Evolutionary conservation across 2,113 vertebrate genomes (phyloP), one percentile per base, ranked within the genome.

Genomic region (Ia io): DNA sequence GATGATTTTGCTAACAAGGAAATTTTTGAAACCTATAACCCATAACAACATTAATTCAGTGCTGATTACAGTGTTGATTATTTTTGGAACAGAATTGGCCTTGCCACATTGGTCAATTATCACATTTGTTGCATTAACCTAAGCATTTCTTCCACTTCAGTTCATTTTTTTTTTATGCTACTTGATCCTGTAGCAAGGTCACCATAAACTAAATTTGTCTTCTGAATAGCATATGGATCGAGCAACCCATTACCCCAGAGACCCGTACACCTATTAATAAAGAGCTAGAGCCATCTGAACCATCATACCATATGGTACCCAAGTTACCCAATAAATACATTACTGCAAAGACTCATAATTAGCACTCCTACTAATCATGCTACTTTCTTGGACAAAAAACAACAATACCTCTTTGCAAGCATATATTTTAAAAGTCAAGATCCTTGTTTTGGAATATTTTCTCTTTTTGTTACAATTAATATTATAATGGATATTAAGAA

Each of bases 161-260:
- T 67, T 97, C 59, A 78, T 96, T 97, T 96, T 86, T 86, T 88
- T 93, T 85, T 88, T 79, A 87, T 69, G 88, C n/a, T 37, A 69
- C 88, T 95, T 95, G 89, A 96, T 95, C 91, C 84, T 90, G 18
- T 18, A 32, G 2, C 86, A 86, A 97, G 96, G 90, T 96, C 91
- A 96, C 76, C 69, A 95, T 93, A 89, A 17, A 83, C 76, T 94
- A 74, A 96, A 97, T 93, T 95, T 96, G 85, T 93, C 85, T 94
- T 63, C 47, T 65, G 59, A 93, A 91, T 77, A 95, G 88, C 95
- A 95, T 95, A 95, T 91, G 95, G 86, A 93, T 70, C n/a, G 42
- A 91, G 78, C 49, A 95, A 74, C 59, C 67, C 82, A 83, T 84
- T 96, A 83, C 88, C 56, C 70, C n/a, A 12, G 87, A 91, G 92